Base-by-base conservation (phyloP, 2,888 invertebrate genomes). In the Allacma fusca region DNA sequence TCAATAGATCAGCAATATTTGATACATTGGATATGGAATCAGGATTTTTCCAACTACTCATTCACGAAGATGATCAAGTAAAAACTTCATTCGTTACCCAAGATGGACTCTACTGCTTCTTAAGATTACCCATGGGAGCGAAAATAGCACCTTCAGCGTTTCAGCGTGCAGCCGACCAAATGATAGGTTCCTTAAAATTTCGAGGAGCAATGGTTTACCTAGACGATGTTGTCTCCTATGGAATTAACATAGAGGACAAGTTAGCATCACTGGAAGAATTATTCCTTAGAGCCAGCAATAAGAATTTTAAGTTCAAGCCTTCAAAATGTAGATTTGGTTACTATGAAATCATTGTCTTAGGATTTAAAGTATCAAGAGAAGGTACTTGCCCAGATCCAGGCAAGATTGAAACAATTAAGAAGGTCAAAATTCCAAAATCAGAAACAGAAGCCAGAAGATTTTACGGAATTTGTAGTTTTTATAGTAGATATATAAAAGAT, bases 1-100 rank as follows among this genome's bases (percentile, higher is more conserved):
- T 86, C 13, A 81, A 81, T 21, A 80, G 78, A 13, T 69, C 68
- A n/a, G 28, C 28, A 0, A 71, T 78, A 50, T 79, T 79, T 29
- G 23, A 75, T 1, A 50, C 28, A 4, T 2, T 70, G 0, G 78
- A 78, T 69, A 19, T 29, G n/a, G 2, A 16, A 2, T 34, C 34
- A 4, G 78, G 67, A 0, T 78, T 34, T 40, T 23, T 70, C 24
- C 78, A 78, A 57, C 28, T 72, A 12, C 23, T 1, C 29, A n/a
- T 78, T n/a, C 50, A 1, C 0, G 64, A 68, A 24, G 59, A 70
- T 1, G 65, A 68, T 19, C 34, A 34, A 21, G 71, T 69, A 44
- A 75, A 70, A 34, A 71, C 78, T 4, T 40, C 69, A 29, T 70
- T 78, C 62, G 26, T 75, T 5, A 70, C 75, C 2, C 70, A 68